Conservation (phyloP, 2,888 invertebrate genomes). For the Drosophila nigritarsus region DNA sequence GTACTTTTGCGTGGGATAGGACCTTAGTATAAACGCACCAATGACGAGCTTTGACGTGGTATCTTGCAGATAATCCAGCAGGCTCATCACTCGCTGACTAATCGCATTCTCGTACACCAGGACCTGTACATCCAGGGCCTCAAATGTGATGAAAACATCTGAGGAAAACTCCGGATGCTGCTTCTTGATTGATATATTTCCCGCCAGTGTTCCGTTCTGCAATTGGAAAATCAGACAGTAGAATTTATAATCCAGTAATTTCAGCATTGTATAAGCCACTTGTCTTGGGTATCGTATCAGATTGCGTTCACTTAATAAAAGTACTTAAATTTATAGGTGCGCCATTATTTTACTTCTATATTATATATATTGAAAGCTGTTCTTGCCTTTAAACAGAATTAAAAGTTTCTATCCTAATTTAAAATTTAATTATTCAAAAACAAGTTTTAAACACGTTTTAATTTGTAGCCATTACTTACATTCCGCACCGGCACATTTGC, state of each 20-base stretch:
- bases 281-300: neutral
- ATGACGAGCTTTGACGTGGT: constrained; percentile 89
- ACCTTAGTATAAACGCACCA: constrained; percentile 87
- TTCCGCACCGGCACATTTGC: constrained; percentile 90
- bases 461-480: constrained; percentile 85
- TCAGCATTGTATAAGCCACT: neutral
- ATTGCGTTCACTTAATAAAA: neutral
- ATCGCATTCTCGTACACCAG: constrained; percentile 65
- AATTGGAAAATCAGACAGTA: constrained; percentile 27
- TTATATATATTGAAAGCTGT: neutral
- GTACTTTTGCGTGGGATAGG: constrained; percentile 85
- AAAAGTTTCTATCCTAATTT: neutral
- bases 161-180: constrained; percentile 89
- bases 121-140: constrained; percentile 77
- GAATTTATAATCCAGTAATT: neutral
- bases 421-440: neutral
- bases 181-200: constrained; percentile 90
- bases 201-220: constrained; percentile 89
- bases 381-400: constrained; percentile 1
- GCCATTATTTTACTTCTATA: neutral
- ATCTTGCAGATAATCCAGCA: constrained; percentile 87
- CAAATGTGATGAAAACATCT: constrained; percentile 88
- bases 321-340: no score
- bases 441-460: constrained; percentile 3
- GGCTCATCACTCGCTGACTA: constrained; percentile 85